Conservation (phyloP, 2,888 invertebrate genomes). For the Platycnemis pennipes region DNA sequence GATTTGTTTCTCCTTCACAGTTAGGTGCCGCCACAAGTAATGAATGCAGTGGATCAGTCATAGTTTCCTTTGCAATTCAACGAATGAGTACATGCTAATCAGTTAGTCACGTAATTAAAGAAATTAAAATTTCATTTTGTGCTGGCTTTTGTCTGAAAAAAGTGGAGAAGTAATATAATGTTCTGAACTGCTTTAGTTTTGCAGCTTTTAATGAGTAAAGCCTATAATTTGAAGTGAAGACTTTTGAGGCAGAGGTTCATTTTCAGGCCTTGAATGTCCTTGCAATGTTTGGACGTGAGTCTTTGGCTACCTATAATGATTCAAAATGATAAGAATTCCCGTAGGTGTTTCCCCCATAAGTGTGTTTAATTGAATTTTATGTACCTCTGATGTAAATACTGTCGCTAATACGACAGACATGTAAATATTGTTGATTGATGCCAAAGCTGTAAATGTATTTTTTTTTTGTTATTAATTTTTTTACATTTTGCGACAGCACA, state of each 20-base stretch:
- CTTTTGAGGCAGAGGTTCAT: not conserved
- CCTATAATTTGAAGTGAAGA: not conserved
- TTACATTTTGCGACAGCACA: not conserved
- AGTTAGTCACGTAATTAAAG: not conserved
- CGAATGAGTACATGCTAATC: not conserved
- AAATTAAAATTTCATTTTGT: not conserved
- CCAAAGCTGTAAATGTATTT: slow-evolving; percentile 67
- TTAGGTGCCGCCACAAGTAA: not conserved
- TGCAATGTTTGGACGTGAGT: not conserved
- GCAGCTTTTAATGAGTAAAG: no score
- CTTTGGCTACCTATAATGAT: not conserved
- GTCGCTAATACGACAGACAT: not conserved
- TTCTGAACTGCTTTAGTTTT: not conserved
- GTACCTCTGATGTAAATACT: not conserved
- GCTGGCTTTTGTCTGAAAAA: not conserved
- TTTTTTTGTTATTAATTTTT: slow-evolving; percentile 47
- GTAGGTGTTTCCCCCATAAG: not conserved
- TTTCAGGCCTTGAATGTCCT: not conserved
- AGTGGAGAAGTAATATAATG: not conserved
- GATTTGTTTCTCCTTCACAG: not conserved
- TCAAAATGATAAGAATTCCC: not conserved
- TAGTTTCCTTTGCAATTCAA: not conserved
- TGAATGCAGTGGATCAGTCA: not conserved
- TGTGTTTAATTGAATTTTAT: slow-evolving; percentile 9
- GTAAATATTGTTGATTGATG: slow-evolving; percentile 60